phyloP scores from a whole-genome alignment of 1,140 invertebrate species.

The Cherax destructor region DNA sequence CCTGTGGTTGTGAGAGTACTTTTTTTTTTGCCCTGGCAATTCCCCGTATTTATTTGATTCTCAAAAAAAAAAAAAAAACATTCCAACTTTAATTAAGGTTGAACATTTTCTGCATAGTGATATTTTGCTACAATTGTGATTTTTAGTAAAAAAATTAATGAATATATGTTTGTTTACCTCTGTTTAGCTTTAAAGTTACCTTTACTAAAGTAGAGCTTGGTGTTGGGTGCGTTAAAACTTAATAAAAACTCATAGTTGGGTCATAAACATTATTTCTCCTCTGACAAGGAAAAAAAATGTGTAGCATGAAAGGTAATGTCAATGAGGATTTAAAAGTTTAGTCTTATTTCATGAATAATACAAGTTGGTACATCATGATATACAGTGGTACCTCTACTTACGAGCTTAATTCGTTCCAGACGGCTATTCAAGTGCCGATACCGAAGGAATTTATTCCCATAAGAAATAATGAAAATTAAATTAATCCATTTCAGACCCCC shows the following conservation, averaged over 20 bases:
- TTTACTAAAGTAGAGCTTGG: slow-evolving; percentile 3
- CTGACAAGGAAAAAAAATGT: not conserved
- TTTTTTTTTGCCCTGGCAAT: not conserved
- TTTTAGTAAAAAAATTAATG: slow-evolving; percentile 26
- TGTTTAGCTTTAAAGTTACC: slow-evolving; percentile 40
- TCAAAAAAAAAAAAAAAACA: slow-evolving; percentile 27
- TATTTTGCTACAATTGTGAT: slow-evolving; percentile 38
- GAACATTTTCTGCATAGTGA: slow-evolving; percentile 21
- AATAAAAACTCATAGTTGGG: slow-evolving; percentile 6
- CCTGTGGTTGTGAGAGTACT: not conserved
- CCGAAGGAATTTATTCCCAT: too few relatives aligned
- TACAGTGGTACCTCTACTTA: too few relatives aligned
- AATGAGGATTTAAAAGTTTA: too few relatives aligned
- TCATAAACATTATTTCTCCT: not conserved
- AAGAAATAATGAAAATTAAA: too few relatives aligned
- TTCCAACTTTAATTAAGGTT: slow-evolving; percentile 10
- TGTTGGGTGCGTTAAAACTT: slow-evolving; percentile 39
- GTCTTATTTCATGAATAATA: too few relatives aligned
- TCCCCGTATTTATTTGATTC: slow-evolving; percentile 26
- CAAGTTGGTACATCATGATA: too few relatives aligned
- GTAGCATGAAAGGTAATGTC: too few relatives aligned
- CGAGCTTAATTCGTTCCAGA: too few relatives aligned
- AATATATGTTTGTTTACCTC: slow-evolving; percentile 19
- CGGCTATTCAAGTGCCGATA: too few relatives aligned
- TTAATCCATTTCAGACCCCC: too few relatives aligned